Percentiles rank a stretch among this genome's conserved stretches.
Evolutionary conservation across 1,140 invertebrate species (phyloP).

Genomic region (Dendroctonus ponderosae): DNA sequence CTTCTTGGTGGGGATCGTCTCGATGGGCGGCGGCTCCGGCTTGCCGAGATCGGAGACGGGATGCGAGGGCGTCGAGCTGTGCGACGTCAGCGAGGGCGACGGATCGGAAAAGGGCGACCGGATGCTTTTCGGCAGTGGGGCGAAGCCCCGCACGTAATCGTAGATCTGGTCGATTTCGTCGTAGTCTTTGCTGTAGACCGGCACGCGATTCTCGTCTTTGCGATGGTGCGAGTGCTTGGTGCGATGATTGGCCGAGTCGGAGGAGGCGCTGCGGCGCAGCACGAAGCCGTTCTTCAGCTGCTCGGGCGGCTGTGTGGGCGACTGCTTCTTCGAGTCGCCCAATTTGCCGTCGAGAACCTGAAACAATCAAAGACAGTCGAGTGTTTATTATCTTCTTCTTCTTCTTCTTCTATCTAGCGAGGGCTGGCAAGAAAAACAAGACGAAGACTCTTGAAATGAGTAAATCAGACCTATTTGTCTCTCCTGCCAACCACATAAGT

Average conservation of each 20-base stretch:
- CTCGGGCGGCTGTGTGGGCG: conserved; percentile 53
- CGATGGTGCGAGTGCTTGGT: conserved; percentile 51
- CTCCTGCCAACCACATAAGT: too few relatives aligned
- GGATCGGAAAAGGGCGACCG: conserved; percentile 64
- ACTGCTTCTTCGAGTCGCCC: conserved; percentile 61
- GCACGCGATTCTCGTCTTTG: conserved; percentile 55
- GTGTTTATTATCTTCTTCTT: too few relatives aligned
- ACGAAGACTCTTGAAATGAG: too few relatives aligned
- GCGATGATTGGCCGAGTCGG: conserved; percentile 64
- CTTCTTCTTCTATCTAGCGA: too few relatives aligned
- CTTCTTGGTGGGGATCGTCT: conserved; percentile 85
- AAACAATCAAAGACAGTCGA: conserved; percentile 22
- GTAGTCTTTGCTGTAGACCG: conserved; percentile 75
- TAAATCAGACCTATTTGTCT: too few relatives aligned
- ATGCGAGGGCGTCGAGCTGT: conserved; percentile 57
- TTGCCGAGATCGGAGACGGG: conserved; percentile 61
- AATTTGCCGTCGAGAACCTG: conserved; percentile 73
- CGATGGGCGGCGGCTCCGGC: conserved; percentile 85
- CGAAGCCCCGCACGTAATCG: conserved; percentile 89
- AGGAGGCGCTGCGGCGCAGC: conserved; percentile 68
- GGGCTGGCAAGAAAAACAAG: too few relatives aligned
- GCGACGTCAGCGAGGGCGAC: conserved; percentile 51
- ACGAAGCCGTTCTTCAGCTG: conserved; percentile 62
- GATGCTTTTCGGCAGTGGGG: conserved; percentile 80
- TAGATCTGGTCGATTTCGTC: conserved; percentile 97